phyloP scores from a whole-genome alignment of 2,888 invertebrate species.

The Dendrolimus houi region DNA sequence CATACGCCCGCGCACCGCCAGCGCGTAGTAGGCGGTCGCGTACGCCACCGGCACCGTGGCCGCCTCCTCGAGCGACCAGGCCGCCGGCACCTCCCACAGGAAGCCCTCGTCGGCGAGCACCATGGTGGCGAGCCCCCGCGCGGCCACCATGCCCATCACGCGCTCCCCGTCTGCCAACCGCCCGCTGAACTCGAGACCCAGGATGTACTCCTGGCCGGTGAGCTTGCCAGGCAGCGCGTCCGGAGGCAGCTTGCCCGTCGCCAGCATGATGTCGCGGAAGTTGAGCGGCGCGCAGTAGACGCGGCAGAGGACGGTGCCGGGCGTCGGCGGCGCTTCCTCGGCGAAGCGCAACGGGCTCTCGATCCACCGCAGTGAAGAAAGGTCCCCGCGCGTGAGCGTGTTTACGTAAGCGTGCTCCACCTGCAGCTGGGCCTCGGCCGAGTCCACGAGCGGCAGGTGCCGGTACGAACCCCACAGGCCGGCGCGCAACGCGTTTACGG shows the following conservation, averaged over 20 bases:
- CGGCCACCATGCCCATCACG: constrained; percentile 96
- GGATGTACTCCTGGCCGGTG: constrained; percentile 93
- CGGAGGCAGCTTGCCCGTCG: constrained; percentile 96
- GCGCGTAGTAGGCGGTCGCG: constrained; percentile 93
- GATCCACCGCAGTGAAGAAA: constrained; percentile 96
- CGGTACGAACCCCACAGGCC: constrained; percentile 92
- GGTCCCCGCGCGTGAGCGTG: constrained; percentile 93
- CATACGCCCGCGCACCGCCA: constrained; percentile 91
- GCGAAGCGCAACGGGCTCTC: constrained; percentile 77
- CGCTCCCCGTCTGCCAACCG: constrained; percentile 83
- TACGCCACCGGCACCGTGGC: constrained; percentile 97
- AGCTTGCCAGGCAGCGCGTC: constrained; percentile 96
- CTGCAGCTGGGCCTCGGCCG: constrained; percentile 50
- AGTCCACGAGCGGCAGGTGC: constrained; percentile 81
- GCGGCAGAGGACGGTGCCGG: constrained; percentile 82
- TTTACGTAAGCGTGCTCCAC: constrained; percentile 97
- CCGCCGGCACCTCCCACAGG: constrained; percentile 91
- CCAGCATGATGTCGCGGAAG: constrained; percentile 99
- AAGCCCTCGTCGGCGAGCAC: constrained; percentile 90
- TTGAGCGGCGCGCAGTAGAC: constrained; percentile 97
- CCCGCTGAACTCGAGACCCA: constrained; percentile 96
- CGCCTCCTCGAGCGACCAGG: constrained; percentile 94
- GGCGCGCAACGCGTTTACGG: constrained; percentile 89
- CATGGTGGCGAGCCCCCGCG: constrained; percentile 91
- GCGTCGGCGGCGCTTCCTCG: constrained; percentile 48